phyloP scores from a whole-genome alignment of 2,113 vertebrate species.

The Hippocampus mohnikei region DNA sequence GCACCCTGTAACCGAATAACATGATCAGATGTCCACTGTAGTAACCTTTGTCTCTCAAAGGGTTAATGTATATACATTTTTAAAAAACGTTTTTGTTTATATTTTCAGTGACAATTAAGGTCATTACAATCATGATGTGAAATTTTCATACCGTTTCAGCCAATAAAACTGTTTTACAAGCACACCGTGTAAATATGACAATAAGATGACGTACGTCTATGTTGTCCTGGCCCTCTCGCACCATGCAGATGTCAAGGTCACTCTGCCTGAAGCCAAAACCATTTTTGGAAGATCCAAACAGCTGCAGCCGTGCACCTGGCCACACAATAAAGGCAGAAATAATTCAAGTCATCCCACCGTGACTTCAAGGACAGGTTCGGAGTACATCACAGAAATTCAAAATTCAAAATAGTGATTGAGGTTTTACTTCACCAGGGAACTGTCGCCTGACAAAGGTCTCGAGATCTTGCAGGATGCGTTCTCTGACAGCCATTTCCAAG shows the following conservation, averaged over 20 bases:
- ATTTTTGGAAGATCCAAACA: constrained; percentile 95
- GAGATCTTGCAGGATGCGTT: constrained; percentile 83
- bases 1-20: no score
- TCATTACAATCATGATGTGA: no score
- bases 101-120: no score
- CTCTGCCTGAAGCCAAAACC: constrained; percentile 94
- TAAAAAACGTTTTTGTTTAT: no score
- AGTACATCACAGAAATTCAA: neutral
- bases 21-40: no score
- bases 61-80: no score
- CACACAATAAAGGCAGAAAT: neutral
- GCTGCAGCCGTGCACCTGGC: constrained; percentile 81
- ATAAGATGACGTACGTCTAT: constrained; percentile 72
- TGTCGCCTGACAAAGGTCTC: constrained; percentile 83
- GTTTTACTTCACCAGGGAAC: constrained; percentile 77
- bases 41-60: no score
- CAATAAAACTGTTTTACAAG: no score
- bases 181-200: neutral
- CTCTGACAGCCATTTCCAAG: constrained; percentile 81
- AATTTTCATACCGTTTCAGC: no score
- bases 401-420: neutral
- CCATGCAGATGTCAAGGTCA: constrained; percentile 94
- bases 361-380: neutral
- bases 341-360: neutral
- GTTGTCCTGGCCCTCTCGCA: constrained; percentile 82